phyloP scores from a whole-genome alignment of 2,888 invertebrate species.

The Thelaira solivaga region DNA sequence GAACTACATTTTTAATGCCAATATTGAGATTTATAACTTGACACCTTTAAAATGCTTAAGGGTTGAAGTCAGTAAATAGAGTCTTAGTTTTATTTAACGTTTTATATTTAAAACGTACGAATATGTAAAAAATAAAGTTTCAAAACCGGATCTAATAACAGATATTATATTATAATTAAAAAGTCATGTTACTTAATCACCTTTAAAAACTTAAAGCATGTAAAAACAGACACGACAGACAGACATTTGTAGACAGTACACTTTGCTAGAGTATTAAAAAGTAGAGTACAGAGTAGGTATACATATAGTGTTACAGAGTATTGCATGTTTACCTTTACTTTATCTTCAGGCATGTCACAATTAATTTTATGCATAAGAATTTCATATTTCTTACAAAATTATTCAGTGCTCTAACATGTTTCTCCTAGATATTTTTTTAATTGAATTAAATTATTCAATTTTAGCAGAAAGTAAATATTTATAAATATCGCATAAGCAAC shows the following conservation, averaged over 20 bases:
- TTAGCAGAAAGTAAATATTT: not conserved
- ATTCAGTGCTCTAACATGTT: not conserved
- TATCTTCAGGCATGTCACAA: constrained; percentile 60
- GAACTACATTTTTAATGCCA: not conserved
- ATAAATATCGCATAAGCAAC: constrained; percentile 28
- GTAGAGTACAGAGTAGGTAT: not conserved
- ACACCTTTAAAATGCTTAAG: constrained; percentile 27
- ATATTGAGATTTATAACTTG: constrained; percentile 26
- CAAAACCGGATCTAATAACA: constrained; percentile 56
- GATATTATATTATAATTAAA: constrained; percentile 60
- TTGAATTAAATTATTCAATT: constrained; percentile 42
- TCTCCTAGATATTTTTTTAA: not conserved
- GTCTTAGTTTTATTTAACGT: not conserved
- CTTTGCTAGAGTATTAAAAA: not conserved
- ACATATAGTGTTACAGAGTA: not conserved
- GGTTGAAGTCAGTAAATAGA: not conserved
- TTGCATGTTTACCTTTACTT: constrained; percentile 54
- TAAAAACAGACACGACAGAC: not conserved
- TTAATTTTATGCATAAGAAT: constrained; percentile 62
- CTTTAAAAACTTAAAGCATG: constrained; percentile 5
- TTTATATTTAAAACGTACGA: not conserved
- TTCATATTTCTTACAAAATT: constrained; percentile 48
- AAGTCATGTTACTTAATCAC: constrained; percentile 58
- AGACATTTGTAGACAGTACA: not conserved
- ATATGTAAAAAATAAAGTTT: constrained; percentile 7